Evolutionary conservation across 2,888 invertebrate genomes (phyloP).

Genomic region (Drosophila subsilvestris): DNA sequence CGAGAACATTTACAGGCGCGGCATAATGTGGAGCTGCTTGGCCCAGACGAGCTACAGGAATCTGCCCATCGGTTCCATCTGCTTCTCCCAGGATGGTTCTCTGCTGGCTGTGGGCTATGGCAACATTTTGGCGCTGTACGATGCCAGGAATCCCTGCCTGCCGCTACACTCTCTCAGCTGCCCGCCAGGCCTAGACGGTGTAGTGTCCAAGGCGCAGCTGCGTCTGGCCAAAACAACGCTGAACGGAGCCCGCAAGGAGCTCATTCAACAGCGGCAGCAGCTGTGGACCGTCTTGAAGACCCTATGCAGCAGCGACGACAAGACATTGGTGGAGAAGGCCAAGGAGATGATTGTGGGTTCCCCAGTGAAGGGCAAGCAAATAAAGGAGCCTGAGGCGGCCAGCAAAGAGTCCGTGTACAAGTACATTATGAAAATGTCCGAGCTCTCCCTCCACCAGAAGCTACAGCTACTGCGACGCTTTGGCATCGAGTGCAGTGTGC

Average conservation of each 20-base stretch:
- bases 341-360: slow-evolving; percentile 44
- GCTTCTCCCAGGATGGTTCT: slow-evolving; percentile 91
- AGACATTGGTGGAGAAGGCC: slow-evolving; percentile 67
- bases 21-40: slow-evolving; percentile 88
- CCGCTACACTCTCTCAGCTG: slow-evolving; percentile 86
- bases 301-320: slow-evolving; percentile 76
- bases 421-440: slow-evolving; percentile 76
- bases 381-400: slow-evolving; percentile 39
- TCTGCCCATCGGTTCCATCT: slow-evolving; percentile 86
- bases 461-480: slow-evolving; percentile 79
- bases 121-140: slow-evolving; percentile 89
- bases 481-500: slow-evolving; percentile 73
- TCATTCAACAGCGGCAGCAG: slow-evolving; percentile 71
- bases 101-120: slow-evolving; percentile 89
- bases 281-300: slow-evolving; percentile 72
- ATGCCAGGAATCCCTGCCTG: slow-evolving; percentile 85
- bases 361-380: slow-evolving; percentile 6
- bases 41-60: slow-evolving; percentile 87
- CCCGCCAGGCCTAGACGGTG: slow-evolving; percentile 79
- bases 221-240: slow-evolving; percentile 58
- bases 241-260: slow-evolving; percentile 66
- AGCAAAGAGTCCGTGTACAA: slow-evolving; percentile 51
- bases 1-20: slow-evolving; percentile 85
- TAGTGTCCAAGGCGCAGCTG: slow-evolving; percentile 78
- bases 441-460: slow-evolving; percentile 82